Percentiles rank a stretch among this genome's conserved stretches.
phyloP scores from a whole-genome alignment of 2,797 vertebrate species.

The Allobates femoralis region DNA sequence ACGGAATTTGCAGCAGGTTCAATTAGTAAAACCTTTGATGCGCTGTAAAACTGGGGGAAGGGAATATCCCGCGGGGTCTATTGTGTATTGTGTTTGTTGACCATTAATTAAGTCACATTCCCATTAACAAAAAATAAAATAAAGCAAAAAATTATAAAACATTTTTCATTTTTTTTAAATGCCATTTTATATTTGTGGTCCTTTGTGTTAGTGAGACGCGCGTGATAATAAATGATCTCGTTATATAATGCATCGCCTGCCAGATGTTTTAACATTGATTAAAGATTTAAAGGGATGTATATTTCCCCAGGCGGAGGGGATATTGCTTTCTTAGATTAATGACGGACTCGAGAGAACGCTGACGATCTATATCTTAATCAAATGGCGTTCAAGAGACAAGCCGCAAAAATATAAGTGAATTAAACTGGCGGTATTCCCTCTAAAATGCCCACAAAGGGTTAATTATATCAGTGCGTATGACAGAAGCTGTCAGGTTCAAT shows the following conservation, averaged over 20 bases:
- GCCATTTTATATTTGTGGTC: neutral
- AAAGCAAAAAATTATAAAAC: slow-evolving; percentile 13
- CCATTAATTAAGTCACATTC: slow-evolving; percentile 27
- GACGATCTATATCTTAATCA: slow-evolving; percentile 62
- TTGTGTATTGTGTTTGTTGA: slow-evolving; percentile 19
- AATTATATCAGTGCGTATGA: neutral
- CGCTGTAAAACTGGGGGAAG: neutral
- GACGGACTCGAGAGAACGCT: slow-evolving; percentile 5
- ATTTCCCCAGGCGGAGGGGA: slow-evolving; percentile 18
- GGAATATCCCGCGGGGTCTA: slow-evolving; percentile 7
- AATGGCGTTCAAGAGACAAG: slow-evolving; percentile 60
- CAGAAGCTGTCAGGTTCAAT: neutral
- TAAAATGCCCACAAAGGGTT: neutral
- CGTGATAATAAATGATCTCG: slow-evolving; percentile 30
- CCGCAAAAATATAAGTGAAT: slow-evolving; percentile 2
- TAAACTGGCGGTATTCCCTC: neutral
- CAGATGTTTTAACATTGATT: slow-evolving; percentile 62
- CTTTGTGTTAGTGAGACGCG: slow-evolving; percentile 50
- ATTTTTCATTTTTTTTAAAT: neutral
- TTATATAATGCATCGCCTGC: slow-evolving; percentile 32
- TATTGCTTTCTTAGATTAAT: slow-evolving; percentile 59
- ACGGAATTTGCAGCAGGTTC: slow-evolving; percentile 34
- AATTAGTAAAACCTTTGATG: slow-evolving; percentile 22
- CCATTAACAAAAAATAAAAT: neutral
- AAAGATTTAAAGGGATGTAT: slow-evolving; percentile 59